These are phyloP conservation scores for Drosophila pseudotakahashii DNA, from an alignment of 2,888 invertebrate species.

Conservation along the genomic window DNA sequence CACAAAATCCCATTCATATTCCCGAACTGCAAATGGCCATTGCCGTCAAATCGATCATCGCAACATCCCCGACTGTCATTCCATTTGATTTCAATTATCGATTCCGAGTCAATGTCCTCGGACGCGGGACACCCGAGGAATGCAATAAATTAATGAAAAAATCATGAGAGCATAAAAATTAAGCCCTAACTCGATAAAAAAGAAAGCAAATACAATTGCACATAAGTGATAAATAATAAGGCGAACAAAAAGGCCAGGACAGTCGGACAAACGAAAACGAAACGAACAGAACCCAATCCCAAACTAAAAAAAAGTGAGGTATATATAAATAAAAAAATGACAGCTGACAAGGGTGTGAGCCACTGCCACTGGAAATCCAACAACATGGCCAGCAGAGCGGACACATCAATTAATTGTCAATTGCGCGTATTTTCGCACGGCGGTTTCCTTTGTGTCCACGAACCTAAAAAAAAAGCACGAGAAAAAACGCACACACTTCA, in stretches of 20 bases:
- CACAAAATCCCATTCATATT: slow-evolving; percentile 5
- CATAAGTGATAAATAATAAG: slow-evolving; percentile 74
- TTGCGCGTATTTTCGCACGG: slow-evolving; percentile 80
- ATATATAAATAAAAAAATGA: slow-evolving; percentile 57
- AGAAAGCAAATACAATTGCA: slow-evolving; percentile 58
- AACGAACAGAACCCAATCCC: slow-evolving; percentile 50
- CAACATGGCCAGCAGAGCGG: slow-evolving; percentile 62
- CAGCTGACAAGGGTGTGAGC: slow-evolving; percentile 80
- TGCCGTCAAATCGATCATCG: slow-evolving; percentile 5
- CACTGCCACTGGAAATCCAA: slow-evolving; percentile 48
- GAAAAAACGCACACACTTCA: slow-evolving; percentile 50
- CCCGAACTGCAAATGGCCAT: slow-evolving; percentile 5
- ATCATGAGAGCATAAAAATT: slow-evolving; percentile 70
- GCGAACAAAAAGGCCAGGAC: slow-evolving; percentile 48
- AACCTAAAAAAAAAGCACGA: slow-evolving; percentile 16
- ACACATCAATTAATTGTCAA: slow-evolving; percentile 81
- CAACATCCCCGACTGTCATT: slow-evolving; percentile 25
- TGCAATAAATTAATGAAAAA: slow-evolving; percentile 74
- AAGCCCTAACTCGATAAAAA: slow-evolving; percentile 53
- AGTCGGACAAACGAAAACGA: slow-evolving; percentile 27
- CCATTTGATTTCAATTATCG: slow-evolving; percentile 45
- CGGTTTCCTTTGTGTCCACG: slow-evolving; percentile 66
- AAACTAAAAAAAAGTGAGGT: slow-evolving; percentile 43
- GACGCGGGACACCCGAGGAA: slow-evolving; percentile 33
- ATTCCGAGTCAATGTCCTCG: slow-evolving; percentile 51